These are phyloP conservation scores for Acholoe squamosa DNA, from an alignment of 2,888 invertebrate genomes.

Conservation along the genomic window DNA sequence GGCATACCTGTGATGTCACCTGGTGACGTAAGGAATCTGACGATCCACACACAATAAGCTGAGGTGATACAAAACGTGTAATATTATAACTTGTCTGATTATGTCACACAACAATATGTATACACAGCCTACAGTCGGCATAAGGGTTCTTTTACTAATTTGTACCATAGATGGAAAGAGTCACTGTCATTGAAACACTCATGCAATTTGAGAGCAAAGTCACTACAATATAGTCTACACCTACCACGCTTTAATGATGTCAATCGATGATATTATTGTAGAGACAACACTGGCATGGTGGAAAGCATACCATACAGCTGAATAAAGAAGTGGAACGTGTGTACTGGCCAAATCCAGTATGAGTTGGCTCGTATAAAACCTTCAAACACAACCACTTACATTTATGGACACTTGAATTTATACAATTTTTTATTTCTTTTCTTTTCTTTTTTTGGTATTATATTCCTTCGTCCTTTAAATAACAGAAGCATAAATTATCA, in stretches of 20 bases:
- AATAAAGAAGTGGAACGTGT: not conserved
- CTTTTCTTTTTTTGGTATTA: not conserved
- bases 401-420: slow-evolving; percentile 36
- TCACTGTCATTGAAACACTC: slow-evolving; percentile 34
- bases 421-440: not conserved
- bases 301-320: slow-evolving; percentile 18
- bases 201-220: slow-evolving; percentile 47
- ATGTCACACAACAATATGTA: slow-evolving; percentile 26
- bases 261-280: slow-evolving; percentile 10
- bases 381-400: slow-evolving; percentile 13
- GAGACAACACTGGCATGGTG: slow-evolving; percentile 28
- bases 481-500: slow-evolving; percentile 58
- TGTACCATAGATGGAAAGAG: slow-evolving; percentile 23
- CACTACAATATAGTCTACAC: slow-evolving; percentile 40
- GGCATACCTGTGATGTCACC: not conserved
- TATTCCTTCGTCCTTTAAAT: not conserved
- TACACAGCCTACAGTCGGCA: not conserved
- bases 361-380: slow-evolving; percentile 45
- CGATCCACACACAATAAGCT: slow-evolving; percentile 38
- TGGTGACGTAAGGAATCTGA: slow-evolving; percentile 13
- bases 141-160: not conserved
- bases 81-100: not conserved
- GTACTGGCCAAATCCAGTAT: slow-evolving; percentile 8
- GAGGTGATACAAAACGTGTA: slow-evolving; percentile 14
- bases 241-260: slow-evolving; percentile 40